These are phyloP conservation scores for Dryococelus australis DNA, from an alignment of 2,888 invertebrate genomes.

Conservation along the genomic window DNA sequence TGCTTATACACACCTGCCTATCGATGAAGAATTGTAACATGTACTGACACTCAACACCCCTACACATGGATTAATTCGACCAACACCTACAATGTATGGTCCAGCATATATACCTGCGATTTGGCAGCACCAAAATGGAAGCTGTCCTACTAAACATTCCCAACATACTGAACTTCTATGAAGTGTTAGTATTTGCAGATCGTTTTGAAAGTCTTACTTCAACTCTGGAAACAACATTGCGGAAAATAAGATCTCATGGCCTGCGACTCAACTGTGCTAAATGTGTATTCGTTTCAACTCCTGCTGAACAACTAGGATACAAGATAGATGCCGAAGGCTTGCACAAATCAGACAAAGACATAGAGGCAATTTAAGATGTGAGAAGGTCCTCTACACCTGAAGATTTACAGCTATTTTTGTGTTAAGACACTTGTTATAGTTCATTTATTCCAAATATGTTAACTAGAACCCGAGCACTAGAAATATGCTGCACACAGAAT, in stretches of 20 bases:
- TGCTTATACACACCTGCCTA: too few species aligned
- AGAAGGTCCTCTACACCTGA: too few species aligned
- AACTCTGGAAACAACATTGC: conserved; percentile 5
- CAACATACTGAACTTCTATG: conserved; percentile 18
- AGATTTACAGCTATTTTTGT: neutral
- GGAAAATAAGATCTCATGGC: neutral
- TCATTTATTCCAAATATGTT: conserved; percentile 27
- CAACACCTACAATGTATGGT: too few species aligned
- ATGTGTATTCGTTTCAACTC: neutral
- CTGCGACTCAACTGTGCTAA: conserved; percentile 17
- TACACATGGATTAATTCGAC: too few species aligned
- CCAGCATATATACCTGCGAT: too few species aligned
- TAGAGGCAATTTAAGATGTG: too few species aligned
- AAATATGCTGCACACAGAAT: conserved; percentile 42
- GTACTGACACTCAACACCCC: too few species aligned
- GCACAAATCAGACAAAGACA: neutral
- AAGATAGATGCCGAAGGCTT: conserved; percentile 24
- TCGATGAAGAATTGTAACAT: too few species aligned
- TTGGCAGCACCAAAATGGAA: conserved; percentile 42
- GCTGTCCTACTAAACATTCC: conserved; percentile 5
- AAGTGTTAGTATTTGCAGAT: neutral
- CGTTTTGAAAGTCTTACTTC: neutral
- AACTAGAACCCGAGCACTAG: conserved; percentile 43
- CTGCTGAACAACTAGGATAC: neutral
- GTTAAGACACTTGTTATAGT: neutral